Conservation (phyloP, 2,888 invertebrate genomes). For the Apeira syringaria region DNA sequence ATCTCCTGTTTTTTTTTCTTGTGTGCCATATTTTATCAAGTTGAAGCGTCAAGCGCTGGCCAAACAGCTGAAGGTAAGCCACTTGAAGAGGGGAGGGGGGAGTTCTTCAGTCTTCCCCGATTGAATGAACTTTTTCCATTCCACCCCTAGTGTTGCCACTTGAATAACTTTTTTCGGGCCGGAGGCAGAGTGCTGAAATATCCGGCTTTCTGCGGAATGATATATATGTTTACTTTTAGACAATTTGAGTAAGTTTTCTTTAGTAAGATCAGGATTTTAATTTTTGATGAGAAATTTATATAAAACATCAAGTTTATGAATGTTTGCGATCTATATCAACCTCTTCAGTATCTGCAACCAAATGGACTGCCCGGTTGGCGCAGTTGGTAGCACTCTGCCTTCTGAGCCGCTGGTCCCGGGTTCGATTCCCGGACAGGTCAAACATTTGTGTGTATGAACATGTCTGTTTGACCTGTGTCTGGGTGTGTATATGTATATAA, state of each 20-base stretch:
- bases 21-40: no score
- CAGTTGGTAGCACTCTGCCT: no score
- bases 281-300: constrained; percentile 8
- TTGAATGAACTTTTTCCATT: constrained; percentile 55
- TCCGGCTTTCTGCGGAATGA: constrained; percentile 21
- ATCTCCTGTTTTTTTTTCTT: no score
- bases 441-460: no score
- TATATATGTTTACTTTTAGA: constrained; percentile 26
- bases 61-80: constrained; percentile 19
- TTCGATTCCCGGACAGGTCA: no score
- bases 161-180: constrained; percentile 40
- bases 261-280: constrained; percentile 8
- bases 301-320: no score
- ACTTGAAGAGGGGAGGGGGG: background rate
- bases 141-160: constrained; percentile 40
- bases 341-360: no score
- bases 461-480: no score
- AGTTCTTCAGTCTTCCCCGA: constrained; percentile 20
- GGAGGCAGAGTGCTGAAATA: constrained; percentile 30
- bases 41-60: constrained; percentile 19
- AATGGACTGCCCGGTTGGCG: no score
- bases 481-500: no score
- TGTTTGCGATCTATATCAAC: no score
- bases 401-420: no score
- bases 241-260: constrained; percentile 15